Base-by-base conservation (phyloP, 2,888 invertebrate genomes). In the Monochamus alternatus region DNA sequence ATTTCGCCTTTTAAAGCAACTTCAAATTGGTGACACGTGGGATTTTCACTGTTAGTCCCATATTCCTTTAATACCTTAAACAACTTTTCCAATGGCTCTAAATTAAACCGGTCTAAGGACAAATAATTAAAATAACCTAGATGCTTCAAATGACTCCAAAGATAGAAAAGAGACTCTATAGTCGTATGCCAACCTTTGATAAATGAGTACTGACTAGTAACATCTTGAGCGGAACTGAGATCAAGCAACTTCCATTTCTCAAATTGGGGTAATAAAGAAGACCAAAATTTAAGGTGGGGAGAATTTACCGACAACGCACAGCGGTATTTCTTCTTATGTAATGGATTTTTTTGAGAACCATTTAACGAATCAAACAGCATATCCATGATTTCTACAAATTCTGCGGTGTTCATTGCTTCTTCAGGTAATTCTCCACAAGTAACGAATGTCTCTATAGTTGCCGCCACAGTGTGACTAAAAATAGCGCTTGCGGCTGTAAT, bases 371-470 rank as follows among this genome's bases (percentile, higher is more conserved):
- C 59, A 31, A 59, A 59, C 10, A 59, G 31, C 10, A 10, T 10
- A 12, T 59, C 59, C 31, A 59, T 59, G 22, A 8, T 59, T 59
- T 59, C 30, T 7, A 59, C 59, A 31, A 59, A 59, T 9, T 59
- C 59, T 22, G 59, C 59, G 4, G 59, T 59, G 30, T 59, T 14
- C 30, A 59, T 30, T 7, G 59, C 22, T 30, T 59, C 30, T 8
- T 3, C 4, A 30, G 59, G 59, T 30, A 59, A 59, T 5, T 30
- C 30, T 30, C 31, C 31, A 9, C 30, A 59, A 31, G 10, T 10
- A 59, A 30, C 59, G 5, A 31, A 31, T 0, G 30, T 9, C 9
- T 59, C 59, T 5, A 59, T 59, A 8, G 7, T 8, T 30, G 31
- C 59, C 8, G 59, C 59, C 31, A 59, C 59, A 0, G 30, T 31